phyloP scores from a whole-genome alignment of 2,888 invertebrate genomes.

The Ophion slaviceki region DNA sequence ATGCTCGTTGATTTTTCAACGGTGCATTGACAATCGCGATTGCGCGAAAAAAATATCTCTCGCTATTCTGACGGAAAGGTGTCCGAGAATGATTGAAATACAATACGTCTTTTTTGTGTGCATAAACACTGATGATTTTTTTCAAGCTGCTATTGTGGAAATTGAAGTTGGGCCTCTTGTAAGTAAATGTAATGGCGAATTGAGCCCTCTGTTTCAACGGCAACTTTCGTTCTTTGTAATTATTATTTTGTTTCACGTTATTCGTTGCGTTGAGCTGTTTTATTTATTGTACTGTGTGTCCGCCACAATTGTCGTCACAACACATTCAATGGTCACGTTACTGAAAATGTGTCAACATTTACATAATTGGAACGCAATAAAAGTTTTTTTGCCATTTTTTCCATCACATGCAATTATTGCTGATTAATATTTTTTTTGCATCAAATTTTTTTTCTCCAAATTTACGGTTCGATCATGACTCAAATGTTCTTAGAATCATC shows the following conservation, averaged over 20 bases:
- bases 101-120: not conserved
- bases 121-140: conserved; percentile 65
- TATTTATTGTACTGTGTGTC: conserved; percentile 13
- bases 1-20: conserved; percentile 8
- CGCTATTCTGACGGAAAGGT: not conserved
- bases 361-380: not conserved
- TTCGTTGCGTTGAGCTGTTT: conserved; percentile 7
- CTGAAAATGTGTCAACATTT: not conserved
- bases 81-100: not conserved
- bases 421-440: too few species aligned
- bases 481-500: too few species aligned
- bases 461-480: too few species aligned
- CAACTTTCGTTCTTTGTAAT: conserved; percentile 23
- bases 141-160: conserved; percentile 78
- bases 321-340: too few species aligned
- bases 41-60: not conserved
- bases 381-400: too few species aligned
- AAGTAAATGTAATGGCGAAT: conserved; percentile 72
- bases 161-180: conserved; percentile 72
- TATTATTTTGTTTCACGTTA: conserved; percentile 28
- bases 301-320: not conserved
- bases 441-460: too few species aligned
- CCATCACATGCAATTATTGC: too few species aligned
- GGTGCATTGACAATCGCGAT: not conserved
- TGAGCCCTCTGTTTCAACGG: conserved; percentile 37